phyloP scores from a whole-genome alignment of 2,797 vertebrate genomes.

The Capromys pilorides region DNA sequence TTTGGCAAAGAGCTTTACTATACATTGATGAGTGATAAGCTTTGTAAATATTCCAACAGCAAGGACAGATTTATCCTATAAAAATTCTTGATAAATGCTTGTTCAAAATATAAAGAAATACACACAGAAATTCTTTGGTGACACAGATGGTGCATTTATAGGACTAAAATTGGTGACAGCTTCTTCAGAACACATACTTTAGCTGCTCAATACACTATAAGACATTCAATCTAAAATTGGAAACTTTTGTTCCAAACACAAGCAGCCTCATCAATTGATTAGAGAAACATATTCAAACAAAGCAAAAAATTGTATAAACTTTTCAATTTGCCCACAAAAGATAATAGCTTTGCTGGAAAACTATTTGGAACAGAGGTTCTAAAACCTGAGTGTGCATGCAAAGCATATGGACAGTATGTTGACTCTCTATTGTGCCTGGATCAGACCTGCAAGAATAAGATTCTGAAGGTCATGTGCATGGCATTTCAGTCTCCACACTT shows the following conservation, averaged over 20 bases:
- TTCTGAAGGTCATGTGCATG: neutral
- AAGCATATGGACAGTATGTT: neutral
- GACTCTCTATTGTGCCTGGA: neutral
- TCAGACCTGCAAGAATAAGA: neutral
- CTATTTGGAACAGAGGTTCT: neutral
- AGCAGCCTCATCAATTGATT: conserved; percentile 59
- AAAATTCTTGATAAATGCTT: neutral
- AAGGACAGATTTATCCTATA: neutral
- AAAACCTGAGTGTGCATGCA: neutral
- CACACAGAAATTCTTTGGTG: conserved; percentile 18
- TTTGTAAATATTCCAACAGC: neutral
- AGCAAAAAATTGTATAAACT: neutral
- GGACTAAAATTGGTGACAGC: neutral
- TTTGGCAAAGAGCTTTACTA: neutral
- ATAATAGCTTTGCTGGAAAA: neutral
- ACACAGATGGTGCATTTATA: conserved; percentile 20
- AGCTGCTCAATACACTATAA: conserved; percentile 25
- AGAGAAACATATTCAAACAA: conserved; percentile 57
- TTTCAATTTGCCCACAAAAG: conserved; percentile 7
- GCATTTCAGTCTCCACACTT: neutral
- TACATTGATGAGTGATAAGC: neutral
- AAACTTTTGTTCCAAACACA: conserved; percentile 59
- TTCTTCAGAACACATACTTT: neutral
- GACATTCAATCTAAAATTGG: conserved; percentile 36
- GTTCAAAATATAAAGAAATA: neutral